Base-by-base conservation (phyloP, 2,797 vertebrate species). In the Hybognathus amarus region DNA sequence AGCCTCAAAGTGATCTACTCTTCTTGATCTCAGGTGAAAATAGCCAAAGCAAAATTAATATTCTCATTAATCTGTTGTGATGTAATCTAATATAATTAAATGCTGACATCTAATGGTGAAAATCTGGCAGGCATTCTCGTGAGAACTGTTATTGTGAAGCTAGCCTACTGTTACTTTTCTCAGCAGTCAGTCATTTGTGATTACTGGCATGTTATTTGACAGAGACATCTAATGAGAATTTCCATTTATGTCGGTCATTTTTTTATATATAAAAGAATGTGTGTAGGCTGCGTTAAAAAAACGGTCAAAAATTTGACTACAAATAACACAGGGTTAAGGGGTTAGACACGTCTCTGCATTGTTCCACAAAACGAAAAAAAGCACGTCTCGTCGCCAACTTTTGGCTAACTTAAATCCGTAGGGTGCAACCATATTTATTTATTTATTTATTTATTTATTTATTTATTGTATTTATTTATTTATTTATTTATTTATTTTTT, bases 31-130 rank as follows among this genome's bases (percentile, higher is more conserved):
- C 45, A 50, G 27, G 11, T 30, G 2, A 6, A 12, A 71, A 71
- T 9, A 71, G 24, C 50, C 24, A 12, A 42, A 47, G 17, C 0
- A 24, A 20, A 71, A 47, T 50, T 0, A 20, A 33, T 33, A 20
- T 20, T 20, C 9, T 20, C 18, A 20, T 5, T 33, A 13, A 52
- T 18, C 24, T 70, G 10, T 33, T 75, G 71, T 36, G 18, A 56
- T 38, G 50, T 17, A 24, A 38, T 38, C 33, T 56, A 10, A 38
- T n/a, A n/a, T 24, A 17, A 56, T 75, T 38, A 24, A 56, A 38
- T 56, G 61, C 61, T 82, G 80, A 56, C 80, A 82, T 76, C 80
- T 82, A 40, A 33, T 11, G 80, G 80, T 67, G n/a, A 67, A 67
- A 13, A 27, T 54, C 22, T 54, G 69, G 17, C 56, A 50, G 33